phyloP scores from a whole-genome alignment of 2,797 vertebrate genomes.

The Manis crassicaudata region DNA sequence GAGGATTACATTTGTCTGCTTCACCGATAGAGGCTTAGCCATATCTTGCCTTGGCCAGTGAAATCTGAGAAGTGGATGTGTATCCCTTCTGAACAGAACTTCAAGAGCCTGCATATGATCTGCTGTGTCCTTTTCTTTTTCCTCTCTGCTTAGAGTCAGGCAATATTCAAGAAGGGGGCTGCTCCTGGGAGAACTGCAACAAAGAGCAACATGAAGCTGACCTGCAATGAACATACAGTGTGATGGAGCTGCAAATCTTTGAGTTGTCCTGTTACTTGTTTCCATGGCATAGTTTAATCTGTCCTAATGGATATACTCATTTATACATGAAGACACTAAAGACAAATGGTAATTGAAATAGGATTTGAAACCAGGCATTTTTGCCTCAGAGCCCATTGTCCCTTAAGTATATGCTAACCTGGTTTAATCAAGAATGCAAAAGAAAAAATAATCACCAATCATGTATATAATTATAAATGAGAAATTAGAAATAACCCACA shows the following conservation, averaged over 20 bases:
- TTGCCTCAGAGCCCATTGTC: background rate
- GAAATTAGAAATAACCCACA: background rate
- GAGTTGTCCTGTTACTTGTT: background rate
- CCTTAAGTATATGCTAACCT: background rate
- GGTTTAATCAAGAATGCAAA: constrained; percentile 11
- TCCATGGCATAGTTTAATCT: background rate
- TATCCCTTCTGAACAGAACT: background rate
- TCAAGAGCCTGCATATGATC: background rate
- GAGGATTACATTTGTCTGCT: background rate
- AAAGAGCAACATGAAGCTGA: background rate
- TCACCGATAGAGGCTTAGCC: background rate
- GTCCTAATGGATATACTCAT: background rate
- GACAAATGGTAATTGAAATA: background rate
- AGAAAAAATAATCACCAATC: background rate
- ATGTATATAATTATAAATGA: background rate
- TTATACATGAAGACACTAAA: background rate
- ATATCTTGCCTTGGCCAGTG: background rate
- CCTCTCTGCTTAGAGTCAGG: background rate
- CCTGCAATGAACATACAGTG: background rate
- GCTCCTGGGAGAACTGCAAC: background rate
- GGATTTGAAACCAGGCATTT: background rate
- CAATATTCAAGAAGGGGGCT: background rate
- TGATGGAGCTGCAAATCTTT: background rate
- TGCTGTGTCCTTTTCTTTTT: background rate
- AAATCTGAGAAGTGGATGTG: background rate